Conservation (phyloP, 2,797 vertebrate species). For the Nasua narica region DNA sequence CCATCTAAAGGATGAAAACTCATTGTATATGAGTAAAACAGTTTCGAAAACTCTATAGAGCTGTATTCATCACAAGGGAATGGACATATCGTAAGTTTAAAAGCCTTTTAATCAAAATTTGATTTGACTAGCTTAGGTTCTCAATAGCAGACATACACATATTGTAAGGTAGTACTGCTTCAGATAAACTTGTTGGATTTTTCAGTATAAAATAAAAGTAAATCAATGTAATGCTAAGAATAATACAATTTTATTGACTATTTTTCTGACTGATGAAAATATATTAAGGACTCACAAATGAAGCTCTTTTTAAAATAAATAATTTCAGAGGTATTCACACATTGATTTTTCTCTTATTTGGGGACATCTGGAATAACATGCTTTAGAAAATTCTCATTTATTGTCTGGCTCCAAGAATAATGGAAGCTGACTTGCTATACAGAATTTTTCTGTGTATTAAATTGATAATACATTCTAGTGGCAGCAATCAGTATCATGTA, state of each 20-base stretch:
- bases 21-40: neutral
- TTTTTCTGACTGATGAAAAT: slow-evolving; percentile 55
- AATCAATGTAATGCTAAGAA: slow-evolving; percentile 29
- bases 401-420: neutral
- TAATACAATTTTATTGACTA: slow-evolving; percentile 47
- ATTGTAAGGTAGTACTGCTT: neutral
- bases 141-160: neutral
- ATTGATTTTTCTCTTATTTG: slow-evolving; percentile 48
- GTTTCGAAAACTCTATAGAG: neutral
- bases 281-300: slow-evolving; percentile 41
- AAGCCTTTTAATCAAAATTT: neutral
- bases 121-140: neutral
- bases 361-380: slow-evolving; percentile 16
- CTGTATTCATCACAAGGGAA: neutral
- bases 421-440: neutral
- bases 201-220: neutral
- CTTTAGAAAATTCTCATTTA: slow-evolving; percentile 25
- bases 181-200: neutral
- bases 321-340: neutral
- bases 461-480: neutral
- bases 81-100: neutral
- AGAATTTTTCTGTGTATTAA: neutral
- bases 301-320: neutral
- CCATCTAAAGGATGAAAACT: neutral
- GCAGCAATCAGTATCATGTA: neutral